Evolutionary conservation across 2,113 vertebrate species (phyloP).

Genomic region (Perca flavescens): DNA sequence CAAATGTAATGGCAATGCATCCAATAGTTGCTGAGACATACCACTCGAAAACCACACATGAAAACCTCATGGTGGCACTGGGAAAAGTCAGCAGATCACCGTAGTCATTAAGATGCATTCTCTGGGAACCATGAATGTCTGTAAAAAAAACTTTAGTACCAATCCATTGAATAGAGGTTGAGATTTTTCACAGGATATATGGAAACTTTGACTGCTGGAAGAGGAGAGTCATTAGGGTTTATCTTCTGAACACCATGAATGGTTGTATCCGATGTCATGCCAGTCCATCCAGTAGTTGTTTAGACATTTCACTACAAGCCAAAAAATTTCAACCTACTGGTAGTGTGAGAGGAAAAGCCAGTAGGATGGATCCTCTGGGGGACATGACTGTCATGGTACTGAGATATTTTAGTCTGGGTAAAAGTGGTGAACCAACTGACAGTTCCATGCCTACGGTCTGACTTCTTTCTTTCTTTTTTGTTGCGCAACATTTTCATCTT

Average conservation of each 20-base stretch:
- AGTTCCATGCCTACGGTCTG: background rate
- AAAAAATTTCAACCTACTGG: background rate
- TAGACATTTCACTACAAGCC: background rate
- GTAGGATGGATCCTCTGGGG: background rate
- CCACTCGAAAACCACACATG: background rate
- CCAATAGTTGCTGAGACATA: background rate
- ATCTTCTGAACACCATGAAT: background rate
- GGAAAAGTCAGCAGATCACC: background rate
- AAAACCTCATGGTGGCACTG: background rate
- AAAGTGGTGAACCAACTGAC: background rate
- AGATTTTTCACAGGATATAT: too few relatives aligned
- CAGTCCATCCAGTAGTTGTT: background rate
- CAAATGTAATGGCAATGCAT: background rate
- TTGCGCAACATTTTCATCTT: background rate
- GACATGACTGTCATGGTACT: background rate
- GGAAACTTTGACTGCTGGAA: too few relatives aligned
- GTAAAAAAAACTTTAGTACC: too few relatives aligned
- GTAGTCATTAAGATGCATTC: background rate
- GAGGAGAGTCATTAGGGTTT: background rate
- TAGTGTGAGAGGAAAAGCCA: background rate
- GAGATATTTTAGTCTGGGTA: background rate
- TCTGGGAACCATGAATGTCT: background rate
- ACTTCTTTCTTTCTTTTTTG: background rate
- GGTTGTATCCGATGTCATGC: background rate
- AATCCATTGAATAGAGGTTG: too few relatives aligned